phyloP scores from a whole-genome alignment of 2,113 vertebrate genomes.

The Anhinga anhinga region DNA sequence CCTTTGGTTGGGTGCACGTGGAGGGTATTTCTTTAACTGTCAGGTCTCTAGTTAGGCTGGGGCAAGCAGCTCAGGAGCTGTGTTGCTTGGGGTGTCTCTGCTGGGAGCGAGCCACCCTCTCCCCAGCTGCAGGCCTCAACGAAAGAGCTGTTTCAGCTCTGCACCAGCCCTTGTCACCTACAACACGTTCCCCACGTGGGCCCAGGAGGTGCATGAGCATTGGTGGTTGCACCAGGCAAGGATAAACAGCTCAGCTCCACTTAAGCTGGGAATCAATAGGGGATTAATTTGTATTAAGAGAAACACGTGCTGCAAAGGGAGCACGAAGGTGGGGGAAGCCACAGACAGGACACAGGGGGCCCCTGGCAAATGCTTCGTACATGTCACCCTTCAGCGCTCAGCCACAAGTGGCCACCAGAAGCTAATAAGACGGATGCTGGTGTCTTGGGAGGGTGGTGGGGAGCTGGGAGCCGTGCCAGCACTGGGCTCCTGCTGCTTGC shows the following conservation, averaged over 20 bases:
- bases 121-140: background rate
- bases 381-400: background rate
- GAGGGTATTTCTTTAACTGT: background rate
- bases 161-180: background rate
- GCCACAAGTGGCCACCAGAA: background rate
- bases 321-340: background rate
- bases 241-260: slow-evolving; percentile 1
- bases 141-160: background rate
- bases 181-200: fast-evolving
- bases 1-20: background rate
- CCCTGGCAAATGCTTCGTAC: background rate
- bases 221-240: background rate
- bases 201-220: background rate
- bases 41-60: background rate
- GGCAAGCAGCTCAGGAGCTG: background rate
- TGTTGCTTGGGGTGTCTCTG: background rate
- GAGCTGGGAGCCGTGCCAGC: fast-evolving
- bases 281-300: slow-evolving; percentile 20
- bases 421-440: background rate
- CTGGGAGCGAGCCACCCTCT: fast-evolving
- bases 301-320: background rate
- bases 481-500: background rate
- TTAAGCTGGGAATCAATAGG: slow-evolving; percentile 17
- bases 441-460: background rate
- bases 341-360: fast-evolving